phyloP scores from a whole-genome alignment of 2,888 invertebrate genomes.

The Ormia ochracea region DNA sequence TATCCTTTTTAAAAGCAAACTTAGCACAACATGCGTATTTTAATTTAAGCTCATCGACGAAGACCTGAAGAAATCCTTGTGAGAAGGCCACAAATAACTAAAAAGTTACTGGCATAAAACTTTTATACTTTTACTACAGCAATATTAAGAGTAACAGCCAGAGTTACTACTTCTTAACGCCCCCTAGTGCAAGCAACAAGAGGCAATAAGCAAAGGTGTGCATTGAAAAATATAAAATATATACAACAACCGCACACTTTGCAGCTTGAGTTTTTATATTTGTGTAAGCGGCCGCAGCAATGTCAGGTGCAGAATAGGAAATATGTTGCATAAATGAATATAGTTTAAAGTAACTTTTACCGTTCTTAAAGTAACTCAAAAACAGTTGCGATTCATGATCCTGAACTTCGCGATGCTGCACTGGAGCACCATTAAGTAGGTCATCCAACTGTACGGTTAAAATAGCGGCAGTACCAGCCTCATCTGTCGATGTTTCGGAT shows the following conservation, averaged over 20 bases:
- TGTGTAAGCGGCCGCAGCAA: conserved; percentile 1
- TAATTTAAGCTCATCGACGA: conserved; percentile 12
- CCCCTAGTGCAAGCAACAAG: no score
- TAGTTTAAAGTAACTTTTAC: conserved; percentile 71
- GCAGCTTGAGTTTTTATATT: no score
- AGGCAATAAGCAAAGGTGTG: no score
- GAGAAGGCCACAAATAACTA: no score
- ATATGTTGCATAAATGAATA: neutral
- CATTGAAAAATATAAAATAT: no score
- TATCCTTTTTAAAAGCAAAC: conserved; percentile 45
- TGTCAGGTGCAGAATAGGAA: neutral
- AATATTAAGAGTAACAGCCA: no score
- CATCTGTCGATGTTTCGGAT: conserved; percentile 85
- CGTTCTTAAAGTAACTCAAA: conserved; percentile 84
- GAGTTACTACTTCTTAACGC: no score
- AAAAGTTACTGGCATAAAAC: no score
- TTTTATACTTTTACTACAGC: no score
- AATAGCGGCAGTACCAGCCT: conserved; percentile 86
- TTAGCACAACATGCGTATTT: conserved; percentile 34
- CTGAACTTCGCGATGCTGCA: conserved; percentile 91
- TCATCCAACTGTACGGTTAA: conserved; percentile 90
- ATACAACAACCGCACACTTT: no score
- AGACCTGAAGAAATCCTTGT: neutral
- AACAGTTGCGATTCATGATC: conserved; percentile 89
- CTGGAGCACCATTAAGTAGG: conserved; percentile 86